Conservation (phyloP, 2,888 invertebrate genomes). For the Eretmocerus hayati region DNA sequence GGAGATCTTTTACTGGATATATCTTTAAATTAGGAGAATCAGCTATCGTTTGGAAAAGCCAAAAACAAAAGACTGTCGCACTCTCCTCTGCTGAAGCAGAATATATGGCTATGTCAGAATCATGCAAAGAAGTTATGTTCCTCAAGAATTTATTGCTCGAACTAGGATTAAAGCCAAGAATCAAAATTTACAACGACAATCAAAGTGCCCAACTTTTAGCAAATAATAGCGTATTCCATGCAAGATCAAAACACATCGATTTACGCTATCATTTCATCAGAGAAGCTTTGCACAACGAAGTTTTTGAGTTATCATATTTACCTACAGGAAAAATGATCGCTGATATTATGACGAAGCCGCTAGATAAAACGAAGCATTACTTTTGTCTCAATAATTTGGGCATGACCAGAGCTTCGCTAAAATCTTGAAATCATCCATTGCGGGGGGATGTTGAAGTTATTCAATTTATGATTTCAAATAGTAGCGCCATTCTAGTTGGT, state of each 20-base stretch:
- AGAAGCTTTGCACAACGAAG: not conserved
- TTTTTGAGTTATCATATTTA: not conserved
- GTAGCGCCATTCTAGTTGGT: too few relatives aligned
- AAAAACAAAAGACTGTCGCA: conserved; percentile 21
- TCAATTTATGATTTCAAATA: too few relatives aligned
- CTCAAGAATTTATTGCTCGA: conserved; percentile 2
- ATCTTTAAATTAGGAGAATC: conserved; percentile 3
- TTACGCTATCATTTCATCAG: conserved; percentile 9
- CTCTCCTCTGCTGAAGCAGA: conserved; percentile 14
- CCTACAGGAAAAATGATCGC: too few relatives aligned
- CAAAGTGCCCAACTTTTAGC: conserved; percentile 14
- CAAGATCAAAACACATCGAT: conserved; percentile 21
- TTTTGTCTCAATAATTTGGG: too few relatives aligned
- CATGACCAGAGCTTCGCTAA: too few relatives aligned
- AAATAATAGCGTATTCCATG: conserved; percentile 12
- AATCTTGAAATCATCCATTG: too few relatives aligned
- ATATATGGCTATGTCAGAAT: conserved; percentile 16
- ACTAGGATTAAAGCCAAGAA: not conserved
- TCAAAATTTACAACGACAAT: conserved; percentile 5
- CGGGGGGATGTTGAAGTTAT: too few relatives aligned
- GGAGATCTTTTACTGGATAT: conserved; percentile 15
- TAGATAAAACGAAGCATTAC: too few relatives aligned
- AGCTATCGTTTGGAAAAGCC: conserved; percentile 21
- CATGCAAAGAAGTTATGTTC: conserved; percentile 9
- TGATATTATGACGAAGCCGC: too few relatives aligned